Conservation (phyloP, 2,888 invertebrate genomes). For the Muschampia plurimacula region DNA sequence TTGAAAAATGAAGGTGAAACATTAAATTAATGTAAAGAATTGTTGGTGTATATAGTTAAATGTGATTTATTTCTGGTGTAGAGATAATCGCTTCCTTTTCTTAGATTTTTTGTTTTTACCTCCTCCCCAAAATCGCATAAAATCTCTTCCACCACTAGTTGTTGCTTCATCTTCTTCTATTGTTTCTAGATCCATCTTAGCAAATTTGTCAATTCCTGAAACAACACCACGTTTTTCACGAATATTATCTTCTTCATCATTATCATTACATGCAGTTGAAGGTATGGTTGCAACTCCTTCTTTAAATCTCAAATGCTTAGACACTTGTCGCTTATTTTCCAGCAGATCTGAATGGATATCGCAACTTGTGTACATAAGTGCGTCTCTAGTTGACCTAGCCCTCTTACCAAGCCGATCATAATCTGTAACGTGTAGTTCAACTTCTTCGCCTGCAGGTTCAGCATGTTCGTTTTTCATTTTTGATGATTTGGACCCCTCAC, state of each 20-base stretch:
- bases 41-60: not conserved
- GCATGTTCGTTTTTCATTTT: slow-evolving; percentile 34
- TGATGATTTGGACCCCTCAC: not conserved
- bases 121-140: slow-evolving; percentile 62
- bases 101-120: slow-evolving; percentile 53
- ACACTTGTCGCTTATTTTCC: slow-evolving; percentile 23
- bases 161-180: slow-evolving; percentile 50
- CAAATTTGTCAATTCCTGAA: not conserved
- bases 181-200: slow-evolving; percentile 44
- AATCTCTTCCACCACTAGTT: slow-evolving; percentile 52
- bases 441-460: slow-evolving; percentile 48
- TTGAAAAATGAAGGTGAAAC: not conserved
- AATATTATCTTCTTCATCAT: slow-evolving; percentile 39
- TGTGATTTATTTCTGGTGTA: slow-evolving; percentile 21
- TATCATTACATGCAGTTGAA: slow-evolving; percentile 22
- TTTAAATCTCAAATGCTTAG: slow-evolving; percentile 66
- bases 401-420: slow-evolving; percentile 49
- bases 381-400: not conserved
- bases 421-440: slow-evolving; percentile 55
- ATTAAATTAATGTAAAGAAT: too few relatives aligned
- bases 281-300: slow-evolving; percentile 59
- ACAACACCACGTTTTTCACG: not conserved
- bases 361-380: not conserved
- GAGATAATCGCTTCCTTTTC: slow-evolving; percentile 47
- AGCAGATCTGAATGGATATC: slow-evolving; percentile 43